These are phyloP conservation scores for Osmoderma eremita DNA, from an alignment of 2,888 invertebrate species.

Conservation along the genomic window DNA sequence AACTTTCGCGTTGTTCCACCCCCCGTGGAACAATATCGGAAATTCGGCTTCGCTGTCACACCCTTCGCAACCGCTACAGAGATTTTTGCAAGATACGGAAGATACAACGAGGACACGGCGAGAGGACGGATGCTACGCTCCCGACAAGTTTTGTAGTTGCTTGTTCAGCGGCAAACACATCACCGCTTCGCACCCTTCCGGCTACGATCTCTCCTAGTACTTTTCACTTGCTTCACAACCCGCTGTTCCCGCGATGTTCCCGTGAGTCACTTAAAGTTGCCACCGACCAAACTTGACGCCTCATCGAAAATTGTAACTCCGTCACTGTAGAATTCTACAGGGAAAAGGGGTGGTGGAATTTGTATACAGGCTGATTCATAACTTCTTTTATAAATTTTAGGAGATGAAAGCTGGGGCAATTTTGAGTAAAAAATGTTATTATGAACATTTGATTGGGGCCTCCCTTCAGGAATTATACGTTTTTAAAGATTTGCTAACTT, in stretches of 20 bases:
- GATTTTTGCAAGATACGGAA: slow-evolving; percentile 6
- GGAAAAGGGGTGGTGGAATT: no score
- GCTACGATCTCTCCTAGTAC: slow-evolving; percentile 25
- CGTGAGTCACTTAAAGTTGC: slow-evolving; percentile 55
- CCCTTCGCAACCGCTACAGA: slow-evolving; percentile 6
- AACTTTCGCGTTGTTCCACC: no score
- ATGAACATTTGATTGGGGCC: no score
- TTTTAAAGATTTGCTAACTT: no score
- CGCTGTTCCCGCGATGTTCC: slow-evolving; percentile 33
- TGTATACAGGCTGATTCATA: no score
- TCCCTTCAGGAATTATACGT: no score
- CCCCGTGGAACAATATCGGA: no score
- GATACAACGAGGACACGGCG: not conserved
- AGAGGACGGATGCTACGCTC: slow-evolving; percentile 52
- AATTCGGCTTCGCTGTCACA: no score
- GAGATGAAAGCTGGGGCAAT: no score
- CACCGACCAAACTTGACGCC: slow-evolving; percentile 56
- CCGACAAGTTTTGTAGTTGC: slow-evolving; percentile 61
- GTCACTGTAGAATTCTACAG: no score
- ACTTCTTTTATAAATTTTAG: no score
- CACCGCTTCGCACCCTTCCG: slow-evolving; percentile 52
- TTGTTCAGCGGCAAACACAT: slow-evolving; percentile 64
- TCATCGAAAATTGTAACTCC: slow-evolving; percentile 44
- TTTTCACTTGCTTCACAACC: slow-evolving; percentile 32
- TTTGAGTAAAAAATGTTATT: no score